phyloP scores from a whole-genome alignment of 2,888 invertebrate genomes.

The Trichopoda pennipes region DNA sequence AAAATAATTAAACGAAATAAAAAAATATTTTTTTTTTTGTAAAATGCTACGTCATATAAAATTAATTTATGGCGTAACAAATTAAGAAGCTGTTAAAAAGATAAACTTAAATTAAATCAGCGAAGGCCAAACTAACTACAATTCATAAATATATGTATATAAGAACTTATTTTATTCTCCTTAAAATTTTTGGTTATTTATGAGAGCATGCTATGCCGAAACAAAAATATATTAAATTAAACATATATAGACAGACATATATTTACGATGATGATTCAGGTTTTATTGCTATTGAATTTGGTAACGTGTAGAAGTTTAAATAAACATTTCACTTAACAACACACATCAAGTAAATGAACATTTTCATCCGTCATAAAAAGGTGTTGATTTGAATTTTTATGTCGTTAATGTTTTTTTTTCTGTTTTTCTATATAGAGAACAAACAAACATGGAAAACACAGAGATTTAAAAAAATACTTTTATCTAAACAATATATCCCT shows the following conservation, averaged over 20 bases:
- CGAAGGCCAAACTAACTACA: constrained; percentile 2
- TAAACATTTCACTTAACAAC: too few species aligned
- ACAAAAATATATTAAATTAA: too few species aligned
- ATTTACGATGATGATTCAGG: constrained; percentile 18
- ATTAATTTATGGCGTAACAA: not conserved
- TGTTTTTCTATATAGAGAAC: constrained; percentile 5
- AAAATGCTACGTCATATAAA: too few species aligned
- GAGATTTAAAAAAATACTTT: constrained; percentile 27
- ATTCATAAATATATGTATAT: constrained; percentile 15
- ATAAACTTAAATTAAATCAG: constrained; percentile 21
- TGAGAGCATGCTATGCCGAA: not conserved
- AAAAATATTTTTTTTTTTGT: too few species aligned
- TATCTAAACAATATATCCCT: constrained; percentile 17
- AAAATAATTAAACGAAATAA: too few species aligned
- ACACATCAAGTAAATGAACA: constrained; percentile 19
- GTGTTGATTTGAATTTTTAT: constrained; percentile 58
- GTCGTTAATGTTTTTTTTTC: constrained; percentile 19
- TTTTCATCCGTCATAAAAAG: constrained; percentile 45
- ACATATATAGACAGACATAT: too few species aligned
- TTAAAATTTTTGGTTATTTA: not conserved
- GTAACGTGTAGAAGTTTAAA: constrained; percentile 19
- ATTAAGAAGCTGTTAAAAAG: constrained; percentile 37
- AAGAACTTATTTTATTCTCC: not conserved
- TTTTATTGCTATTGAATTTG: constrained; percentile 28
- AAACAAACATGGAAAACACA: constrained; percentile 27